phyloP scores from a whole-genome alignment of 2,888 invertebrate genomes.

The Megastigmus dorsalis region DNA sequence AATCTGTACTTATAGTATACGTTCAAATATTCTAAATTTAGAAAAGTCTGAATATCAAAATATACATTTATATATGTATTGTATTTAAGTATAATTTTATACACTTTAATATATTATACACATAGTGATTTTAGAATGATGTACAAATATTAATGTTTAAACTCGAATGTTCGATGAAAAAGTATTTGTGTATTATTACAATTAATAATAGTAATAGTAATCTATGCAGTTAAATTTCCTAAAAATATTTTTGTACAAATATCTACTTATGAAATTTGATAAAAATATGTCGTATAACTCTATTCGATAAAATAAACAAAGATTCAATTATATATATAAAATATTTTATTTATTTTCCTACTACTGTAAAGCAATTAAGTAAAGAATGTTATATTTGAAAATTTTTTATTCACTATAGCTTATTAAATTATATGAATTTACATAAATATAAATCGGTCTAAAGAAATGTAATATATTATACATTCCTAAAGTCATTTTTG shows the following conservation, averaged over 20 bases:
- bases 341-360: conserved; percentile 17
- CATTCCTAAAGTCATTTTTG: neutral
- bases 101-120: conserved; percentile 40
- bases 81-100: conserved; percentile 45
- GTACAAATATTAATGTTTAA: conserved; percentile 41
- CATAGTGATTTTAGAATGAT: conserved; percentile 40
- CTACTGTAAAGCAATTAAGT: neutral
- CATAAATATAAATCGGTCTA: conserved; percentile 26
- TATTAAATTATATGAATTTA: neutral
- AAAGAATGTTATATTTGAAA: conserved; percentile 1
- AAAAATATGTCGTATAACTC: conserved; percentile 17
- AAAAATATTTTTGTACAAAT: conserved; percentile 51
- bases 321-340: conserved; percentile 23
- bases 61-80: conserved; percentile 27
- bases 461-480: neutral
- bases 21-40: conserved; percentile 36
- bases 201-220: conserved; percentile 38
- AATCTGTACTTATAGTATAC: conserved; percentile 41
- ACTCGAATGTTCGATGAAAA: conserved; percentile 47
- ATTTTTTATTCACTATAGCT: conserved; percentile 6
- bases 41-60: conserved; percentile 49
- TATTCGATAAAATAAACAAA: conserved; percentile 45
- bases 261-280: conserved; percentile 37
- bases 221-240: conserved; percentile 29
- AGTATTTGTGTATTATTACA: conserved; percentile 48